Evolutionary conservation across 2,888 invertebrate species (phyloP), one percentile per base, ranked within the genome.

Genomic region (Rhagium mordax): DNA sequence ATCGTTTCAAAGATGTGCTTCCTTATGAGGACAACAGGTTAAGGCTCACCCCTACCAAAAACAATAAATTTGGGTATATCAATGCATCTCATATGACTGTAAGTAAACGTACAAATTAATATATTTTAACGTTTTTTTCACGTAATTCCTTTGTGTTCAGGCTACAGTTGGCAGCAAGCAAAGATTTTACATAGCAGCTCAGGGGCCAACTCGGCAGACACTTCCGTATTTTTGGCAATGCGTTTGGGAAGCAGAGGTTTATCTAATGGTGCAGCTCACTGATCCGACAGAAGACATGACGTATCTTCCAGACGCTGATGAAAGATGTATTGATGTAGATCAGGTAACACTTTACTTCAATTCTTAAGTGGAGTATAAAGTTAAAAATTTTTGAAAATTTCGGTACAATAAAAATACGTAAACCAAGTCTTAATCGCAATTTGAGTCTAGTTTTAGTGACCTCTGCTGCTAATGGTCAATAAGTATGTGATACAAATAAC

Each of bases 21-120:
- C 98, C 98, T 0, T 98, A 98, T 85, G 97, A 96, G 84, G 96
- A 96, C 84, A 97, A 96, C 86, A 88, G 97, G 64, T 94, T 98
- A 41, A 90, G 94, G 74, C 88, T 98, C 20, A 93, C 93, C n/a
- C 95, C 97, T 5, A 92, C 93, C 8, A 93, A 94, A 82, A 92
- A 92, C 80, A 98, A 98, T 88, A 93, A 94, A 67, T 92, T 92
- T 83, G 98, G 98, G 13, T 98, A 98, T 83, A 95, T 98, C 79
- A 98, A 98, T 89, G 97, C 97, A 0, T 97, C 96, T 2, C 95
- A 96, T 84, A 92, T 98, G 75, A 95, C 95, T 82, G 96, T 96
- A 86, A 86, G 85, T 80, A n/a, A 6, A n/a, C 10, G 1, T 27
- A 24, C 1, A 21, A n/a, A 57, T 27, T 57, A 13, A 27, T 10